Evolutionary conservation across 1,140 invertebrate species (phyloP), one percentile per base, ranked within the genome.

Genomic region (Globodera rostochiensis): DNA sequence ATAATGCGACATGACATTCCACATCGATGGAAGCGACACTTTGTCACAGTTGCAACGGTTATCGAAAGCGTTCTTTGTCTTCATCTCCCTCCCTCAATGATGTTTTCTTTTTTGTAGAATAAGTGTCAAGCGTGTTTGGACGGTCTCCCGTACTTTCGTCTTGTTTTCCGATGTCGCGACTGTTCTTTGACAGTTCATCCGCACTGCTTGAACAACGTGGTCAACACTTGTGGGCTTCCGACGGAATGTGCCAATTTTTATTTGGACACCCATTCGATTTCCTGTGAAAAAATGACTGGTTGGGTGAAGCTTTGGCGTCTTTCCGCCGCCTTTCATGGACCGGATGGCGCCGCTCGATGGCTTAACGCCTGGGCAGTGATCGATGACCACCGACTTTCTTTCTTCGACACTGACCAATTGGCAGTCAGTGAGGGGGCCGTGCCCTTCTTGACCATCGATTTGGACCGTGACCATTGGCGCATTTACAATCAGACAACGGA

Each of bases 1-100:
- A 80, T 21, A n/a, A 83, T 83, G 82, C 45, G 82, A 9, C 82
- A 83, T 74, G 83, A 84, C 45, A 83, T 83, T 84, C 82, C 82
- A 5, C 82, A 83, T 36, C 50, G 82, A 21, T 83, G 82, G 82
- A 83, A 84, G 19, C 50, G 67, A 67, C 82, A 83, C 45, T 83
- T 83, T 36, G 53, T 83, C 53, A 47, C 74, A 36, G 46, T 83
- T 1, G 36, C 73, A 50, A 45, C 47, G 46, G 82, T 84, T 21
- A 84, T 19, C 3, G 45, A 21, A 64, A 36, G 4, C 9, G 73
- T 74, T 15, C 13, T 67, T 21, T 46, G 36, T 36, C 36, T 36
- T 36, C 36, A 36, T 36, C 36, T 36, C 36, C 2, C 36, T 69
- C 13, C n/a, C 36, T 57, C 79, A 46, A 76, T 36, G 6, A 53